These are phyloP conservation scores for Xiphophorus maculatus DNA, from an alignment of 2,113 vertebrate species.

Conservation along the genomic window DNA sequence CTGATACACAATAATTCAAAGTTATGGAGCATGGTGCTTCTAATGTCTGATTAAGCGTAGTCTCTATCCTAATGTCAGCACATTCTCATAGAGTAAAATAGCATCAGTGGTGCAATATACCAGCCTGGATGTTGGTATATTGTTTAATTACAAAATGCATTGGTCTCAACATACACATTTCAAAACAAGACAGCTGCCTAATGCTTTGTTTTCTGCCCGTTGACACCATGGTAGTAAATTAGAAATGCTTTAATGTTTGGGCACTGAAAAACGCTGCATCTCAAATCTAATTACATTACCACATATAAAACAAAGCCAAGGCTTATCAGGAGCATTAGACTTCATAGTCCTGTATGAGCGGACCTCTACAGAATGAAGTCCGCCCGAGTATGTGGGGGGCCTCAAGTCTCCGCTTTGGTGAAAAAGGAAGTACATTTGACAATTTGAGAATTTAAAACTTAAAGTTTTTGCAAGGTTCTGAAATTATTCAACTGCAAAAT, in stretches of 20 bases:
- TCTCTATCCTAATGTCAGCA: slow-evolving; percentile 23
- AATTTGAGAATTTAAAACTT: too few relatives aligned
- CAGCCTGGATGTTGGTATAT: background rate
- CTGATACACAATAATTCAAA: slow-evolving; percentile 35
- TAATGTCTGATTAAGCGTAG: slow-evolving; percentile 28
- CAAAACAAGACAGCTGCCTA: slow-evolving; percentile 22
- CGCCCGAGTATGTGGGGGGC: too few relatives aligned
- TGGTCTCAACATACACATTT: slow-evolving; percentile 13
- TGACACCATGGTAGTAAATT: slow-evolving; percentile 26
- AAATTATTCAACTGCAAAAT: too few relatives aligned
- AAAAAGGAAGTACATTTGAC: too few relatives aligned
- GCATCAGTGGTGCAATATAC: slow-evolving; percentile 1
- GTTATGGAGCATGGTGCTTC: background rate
- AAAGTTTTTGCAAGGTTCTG: too few relatives aligned
- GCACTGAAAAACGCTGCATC: slow-evolving; percentile 24
- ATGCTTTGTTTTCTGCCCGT: slow-evolving; percentile 23
- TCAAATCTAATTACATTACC: slow-evolving; percentile 49
- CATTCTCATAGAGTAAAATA: slow-evolving; percentile 12
- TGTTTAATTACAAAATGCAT: slow-evolving; percentile 1
- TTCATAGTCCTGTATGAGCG: too few relatives aligned
- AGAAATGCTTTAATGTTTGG: slow-evolving; percentile 34
- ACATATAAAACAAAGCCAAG: slow-evolving; percentile 47
- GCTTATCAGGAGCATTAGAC: slow-evolving; percentile 38
- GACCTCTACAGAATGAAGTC: too few relatives aligned
- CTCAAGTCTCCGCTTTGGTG: background rate